These are phyloP conservation scores for Margaritifera margaritifera DNA, from an alignment of 2,888 invertebrate genomes.

Conservation along the genomic window DNA sequence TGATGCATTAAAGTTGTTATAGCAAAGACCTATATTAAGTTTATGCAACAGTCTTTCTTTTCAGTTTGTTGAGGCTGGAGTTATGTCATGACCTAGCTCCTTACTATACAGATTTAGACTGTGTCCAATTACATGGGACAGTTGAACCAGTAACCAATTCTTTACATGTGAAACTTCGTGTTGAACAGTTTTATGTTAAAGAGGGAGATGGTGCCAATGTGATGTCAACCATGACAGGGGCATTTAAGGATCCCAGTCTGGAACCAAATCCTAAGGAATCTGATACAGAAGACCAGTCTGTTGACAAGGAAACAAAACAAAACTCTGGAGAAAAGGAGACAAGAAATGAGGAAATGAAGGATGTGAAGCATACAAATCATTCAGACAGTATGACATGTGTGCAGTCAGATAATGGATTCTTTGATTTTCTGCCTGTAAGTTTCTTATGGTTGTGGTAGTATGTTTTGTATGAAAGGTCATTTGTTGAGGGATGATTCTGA, in stretches of 20 bases:
- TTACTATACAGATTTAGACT: slow-evolving; percentile 92
- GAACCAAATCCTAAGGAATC: no score
- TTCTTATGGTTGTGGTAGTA: neutral
- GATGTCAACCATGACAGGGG: no score
- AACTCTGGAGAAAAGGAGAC: neutral
- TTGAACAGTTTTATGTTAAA: no score
- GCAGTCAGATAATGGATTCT: slow-evolving; percentile 52
- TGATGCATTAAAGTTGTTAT: neutral
- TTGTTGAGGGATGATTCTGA: no score
- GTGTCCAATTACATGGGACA: slow-evolving; percentile 83
- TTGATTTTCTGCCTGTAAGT: slow-evolving; percentile 65
- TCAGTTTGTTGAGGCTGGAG: slow-evolving; percentile 85
- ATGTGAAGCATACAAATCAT: slow-evolving; percentile 4
- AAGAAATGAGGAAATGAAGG: slow-evolving; percentile 4
- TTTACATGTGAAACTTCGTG: no score
- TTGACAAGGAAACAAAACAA: neutral
- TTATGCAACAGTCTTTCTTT: slow-evolving; percentile 27
- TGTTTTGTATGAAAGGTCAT: no score
- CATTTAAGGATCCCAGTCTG: no score
- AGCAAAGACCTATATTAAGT: neutral
- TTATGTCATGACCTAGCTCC: slow-evolving; percentile 86
- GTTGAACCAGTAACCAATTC: neutral
- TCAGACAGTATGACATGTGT: neutral
- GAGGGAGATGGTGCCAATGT: no score
- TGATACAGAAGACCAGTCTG: no score